phyloP scores from a whole-genome alignment of 2,113 vertebrate species.

The Antechinus stuartii region DNA sequence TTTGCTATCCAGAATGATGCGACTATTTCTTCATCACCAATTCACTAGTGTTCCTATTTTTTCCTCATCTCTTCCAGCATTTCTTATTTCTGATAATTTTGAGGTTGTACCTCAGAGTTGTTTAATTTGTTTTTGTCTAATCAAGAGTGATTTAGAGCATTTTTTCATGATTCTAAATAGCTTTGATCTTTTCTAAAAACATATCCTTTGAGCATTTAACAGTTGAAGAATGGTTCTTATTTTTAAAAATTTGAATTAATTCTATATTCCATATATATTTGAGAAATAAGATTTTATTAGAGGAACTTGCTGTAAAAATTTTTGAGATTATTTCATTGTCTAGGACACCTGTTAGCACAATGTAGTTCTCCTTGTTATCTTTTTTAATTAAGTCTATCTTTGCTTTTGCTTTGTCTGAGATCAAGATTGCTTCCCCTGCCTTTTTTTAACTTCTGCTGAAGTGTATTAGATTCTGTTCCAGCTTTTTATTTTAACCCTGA shows the following conservation, averaged over 20 bases:
- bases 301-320: neutral
- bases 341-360: neutral
- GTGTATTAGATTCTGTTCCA: neutral
- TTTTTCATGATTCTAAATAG: neutral
- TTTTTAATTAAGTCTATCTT: neutral
- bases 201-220: neutral
- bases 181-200: neutral
- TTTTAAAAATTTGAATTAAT: neutral
- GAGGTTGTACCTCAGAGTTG: neutral
- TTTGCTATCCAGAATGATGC: neutral
- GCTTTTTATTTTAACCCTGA: neutral
- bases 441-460: neutral
- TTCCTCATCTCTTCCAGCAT: neutral
- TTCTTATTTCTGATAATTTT: neutral
- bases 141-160: neutral
- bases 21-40: neutral
- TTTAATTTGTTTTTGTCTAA: neutral
- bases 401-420: neutral
- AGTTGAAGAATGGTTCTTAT: neutral
- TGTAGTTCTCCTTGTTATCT: neutral
- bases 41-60: neutral
- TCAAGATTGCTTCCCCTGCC: neutral
- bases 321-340: neutral
- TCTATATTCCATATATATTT: neutral
- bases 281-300: neutral